Base-by-base conservation (phyloP, 2,113 vertebrate species). In the Athene noctua region DNA sequence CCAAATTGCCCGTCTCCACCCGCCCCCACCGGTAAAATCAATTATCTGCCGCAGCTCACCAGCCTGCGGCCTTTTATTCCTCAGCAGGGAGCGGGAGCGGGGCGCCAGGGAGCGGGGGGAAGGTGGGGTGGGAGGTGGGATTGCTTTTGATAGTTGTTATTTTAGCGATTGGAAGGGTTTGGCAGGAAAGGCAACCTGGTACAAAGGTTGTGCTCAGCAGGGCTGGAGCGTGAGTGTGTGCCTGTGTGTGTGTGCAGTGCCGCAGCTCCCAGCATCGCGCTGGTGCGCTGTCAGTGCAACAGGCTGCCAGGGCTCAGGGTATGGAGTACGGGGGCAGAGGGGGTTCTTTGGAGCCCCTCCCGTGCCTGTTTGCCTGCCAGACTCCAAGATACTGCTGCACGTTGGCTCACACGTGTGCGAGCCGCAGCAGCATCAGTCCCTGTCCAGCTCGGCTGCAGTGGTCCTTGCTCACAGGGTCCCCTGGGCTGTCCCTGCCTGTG, bases 1-100 rank as follows among this genome's bases (percentile, higher is more conserved):
- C 86, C 94, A 94, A 97, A 96, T 97, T 96, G 94, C 96, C 91
- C 19, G 15, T 95, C 91, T 91, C 88, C 87, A 85, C 65, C 94
- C 80, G n/a, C 95, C 93, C 93, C 96, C 92, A 70, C 68, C 9
- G 3, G 79, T 86, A 88, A 95, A 97, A 96, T 95, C 95, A 96
- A 94, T 96, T 96, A 95, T 80, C 94, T 11, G 3, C 84, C 1
- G 36, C 89, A 40, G 20, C 91, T 92, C 52, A 6, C 77, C 88
- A 91, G 91, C 92, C 82, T 9, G 78, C 0, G 29, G 96, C 95
- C 96, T 94, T 97, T 94, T 88, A 80, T 94, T 92, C 79, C 91
- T 79, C 51, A 2, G 78, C 88, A 51, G 86, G 84, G 84, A 96
- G 86, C 20, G 7, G 87, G 94, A 95, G 80, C 22, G 6, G 74